Conservation (phyloP, 2,113 vertebrate genomes). For the Otus sunia region DNA sequence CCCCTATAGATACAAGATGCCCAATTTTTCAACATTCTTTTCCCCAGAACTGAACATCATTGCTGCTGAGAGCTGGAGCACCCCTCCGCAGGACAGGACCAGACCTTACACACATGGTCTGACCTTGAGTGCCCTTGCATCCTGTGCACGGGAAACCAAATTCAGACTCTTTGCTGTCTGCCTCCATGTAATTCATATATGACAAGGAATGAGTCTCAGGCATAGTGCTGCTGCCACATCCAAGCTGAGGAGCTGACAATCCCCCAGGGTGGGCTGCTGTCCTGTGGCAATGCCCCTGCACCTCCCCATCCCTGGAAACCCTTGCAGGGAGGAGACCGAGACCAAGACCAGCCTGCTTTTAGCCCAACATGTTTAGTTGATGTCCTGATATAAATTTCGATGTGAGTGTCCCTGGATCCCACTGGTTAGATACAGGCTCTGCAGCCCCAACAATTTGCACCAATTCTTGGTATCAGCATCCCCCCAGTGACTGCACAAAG, state of each 20-base stretch:
- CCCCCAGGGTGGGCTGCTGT: background rate
- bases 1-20: background rate
- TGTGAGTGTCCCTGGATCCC: background rate
- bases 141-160: background rate
- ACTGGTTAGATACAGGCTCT: background rate
- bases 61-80: background rate
- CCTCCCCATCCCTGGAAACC: background rate
- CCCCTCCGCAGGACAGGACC: background rate
- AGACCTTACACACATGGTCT: background rate
- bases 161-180: background rate
- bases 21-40: background rate
- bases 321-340: background rate
- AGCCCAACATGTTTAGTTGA: background rate
- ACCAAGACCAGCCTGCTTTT: background rate
- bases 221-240: background rate
- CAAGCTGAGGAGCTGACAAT: background rate
- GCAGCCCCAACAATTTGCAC: background rate
- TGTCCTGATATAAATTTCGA: background rate
- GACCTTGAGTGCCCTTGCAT: background rate
- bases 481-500: background rate
- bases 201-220: background rate
- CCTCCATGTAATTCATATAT: background rate
- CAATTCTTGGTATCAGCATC: background rate
- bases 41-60: background rate
- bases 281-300: rapidly evolving